Evolutionary conservation across 2,797 vertebrate species (phyloP).

Genomic region (Remorina albescens): DNA sequence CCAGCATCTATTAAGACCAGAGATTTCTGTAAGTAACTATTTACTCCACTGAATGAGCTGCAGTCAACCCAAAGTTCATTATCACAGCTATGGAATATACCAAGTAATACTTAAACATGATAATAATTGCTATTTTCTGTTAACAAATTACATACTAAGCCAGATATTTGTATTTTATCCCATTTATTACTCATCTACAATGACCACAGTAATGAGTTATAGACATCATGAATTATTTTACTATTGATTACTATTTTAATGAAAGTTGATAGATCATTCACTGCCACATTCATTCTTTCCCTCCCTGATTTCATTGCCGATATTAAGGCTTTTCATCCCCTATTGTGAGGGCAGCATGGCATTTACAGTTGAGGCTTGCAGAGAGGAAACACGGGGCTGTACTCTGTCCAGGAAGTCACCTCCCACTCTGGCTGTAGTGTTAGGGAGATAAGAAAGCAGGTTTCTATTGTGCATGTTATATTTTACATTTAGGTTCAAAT

Average conservation of each 20-base stretch:
- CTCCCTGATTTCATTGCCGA: slow-evolving; percentile 9
- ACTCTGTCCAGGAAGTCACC: slow-evolving; percentile 74
- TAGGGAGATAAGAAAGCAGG: slow-evolving; percentile 68
- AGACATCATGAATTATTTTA: not conserved
- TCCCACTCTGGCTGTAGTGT: slow-evolving; percentile 61
- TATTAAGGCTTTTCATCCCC: slow-evolving; percentile 31
- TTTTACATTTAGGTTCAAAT: slow-evolving; percentile 15
- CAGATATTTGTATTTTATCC: not conserved
- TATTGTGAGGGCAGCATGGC: slow-evolving; percentile 41
- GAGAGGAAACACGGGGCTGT: slow-evolving; percentile 69
- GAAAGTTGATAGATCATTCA: no score
- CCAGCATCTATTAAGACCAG: not conserved
- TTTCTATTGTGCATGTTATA: slow-evolving; percentile 38
- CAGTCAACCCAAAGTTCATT: not conserved
- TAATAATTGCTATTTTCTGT: not conserved
- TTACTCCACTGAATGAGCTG: not conserved
- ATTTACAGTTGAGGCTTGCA: slow-evolving; percentile 38
- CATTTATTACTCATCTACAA: slow-evolving; percentile 4
- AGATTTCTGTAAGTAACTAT: not conserved
- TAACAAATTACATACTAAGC: not conserved
- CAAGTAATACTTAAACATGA: not conserved
- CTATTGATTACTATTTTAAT: not conserved
- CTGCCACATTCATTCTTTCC: not conserved
- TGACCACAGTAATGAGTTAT: not conserved
- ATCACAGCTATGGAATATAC: not conserved